phyloP scores from a whole-genome alignment of 2,113 vertebrate species.

The Lagopus leucura region DNA sequence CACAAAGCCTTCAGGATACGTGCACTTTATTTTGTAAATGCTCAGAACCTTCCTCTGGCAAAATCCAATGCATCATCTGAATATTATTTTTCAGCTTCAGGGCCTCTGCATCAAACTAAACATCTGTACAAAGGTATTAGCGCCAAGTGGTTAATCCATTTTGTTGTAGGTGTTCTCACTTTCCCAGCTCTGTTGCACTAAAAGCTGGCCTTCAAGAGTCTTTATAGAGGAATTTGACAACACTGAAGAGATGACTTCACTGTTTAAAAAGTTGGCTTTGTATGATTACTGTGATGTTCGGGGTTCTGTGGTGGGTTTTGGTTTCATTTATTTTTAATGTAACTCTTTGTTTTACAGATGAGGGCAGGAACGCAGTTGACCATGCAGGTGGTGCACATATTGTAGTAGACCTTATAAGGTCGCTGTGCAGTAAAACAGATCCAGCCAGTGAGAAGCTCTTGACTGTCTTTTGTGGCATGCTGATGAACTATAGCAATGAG shows the following conservation, averaged over 20 bases:
- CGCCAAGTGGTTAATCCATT: conserved; percentile 27
- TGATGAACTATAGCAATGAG: conserved; percentile 99
- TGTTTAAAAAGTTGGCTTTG: conserved; percentile 43
- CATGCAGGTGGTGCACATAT: conserved; percentile 98
- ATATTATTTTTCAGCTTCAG: neutral
- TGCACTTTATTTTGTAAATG: neutral
- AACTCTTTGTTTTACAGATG: conserved; percentile 99
- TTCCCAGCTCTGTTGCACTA: neutral
- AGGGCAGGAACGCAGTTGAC: conserved; percentile 99
- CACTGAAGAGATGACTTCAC: conserved; percentile 11
- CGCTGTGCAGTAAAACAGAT: conserved; percentile 95
- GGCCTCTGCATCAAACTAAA: neutral
- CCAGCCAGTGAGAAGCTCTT: conserved; percentile 98
- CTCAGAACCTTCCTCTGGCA: neutral
- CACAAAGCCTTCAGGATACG: neutral
- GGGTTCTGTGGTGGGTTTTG: conserved; percentile 66
- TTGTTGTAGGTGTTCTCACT: conserved; percentile 40
- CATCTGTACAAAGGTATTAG: conserved; percentile 3
- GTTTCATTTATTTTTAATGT: conserved; percentile 85
- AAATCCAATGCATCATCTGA: neutral
- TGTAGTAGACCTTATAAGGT: conserved; percentile 96
- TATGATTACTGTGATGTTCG: conserved; percentile 70
- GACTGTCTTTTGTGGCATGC: conserved; percentile 99
- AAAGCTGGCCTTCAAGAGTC: neutral
- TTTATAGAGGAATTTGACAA: neutral